Conservation (phyloP, 2,113 vertebrate species). For the Xyliphius kryptos region DNA sequence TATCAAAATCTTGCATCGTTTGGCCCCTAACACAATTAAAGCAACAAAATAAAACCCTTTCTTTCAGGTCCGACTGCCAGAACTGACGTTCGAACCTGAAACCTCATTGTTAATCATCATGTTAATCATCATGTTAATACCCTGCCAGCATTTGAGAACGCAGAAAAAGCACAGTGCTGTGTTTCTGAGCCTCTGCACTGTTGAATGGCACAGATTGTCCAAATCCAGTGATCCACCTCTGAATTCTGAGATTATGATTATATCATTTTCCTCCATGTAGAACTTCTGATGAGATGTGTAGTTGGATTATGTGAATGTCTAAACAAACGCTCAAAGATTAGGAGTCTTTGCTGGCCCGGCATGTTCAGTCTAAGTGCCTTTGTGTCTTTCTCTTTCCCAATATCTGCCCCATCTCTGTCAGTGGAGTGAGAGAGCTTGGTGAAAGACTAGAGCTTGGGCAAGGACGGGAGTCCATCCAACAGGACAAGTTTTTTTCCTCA, state of each 20-base stretch:
- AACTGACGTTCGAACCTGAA: too few species aligned
- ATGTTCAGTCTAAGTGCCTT: not conserved
- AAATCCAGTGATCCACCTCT: too few species aligned
- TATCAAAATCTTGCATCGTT: too few species aligned
- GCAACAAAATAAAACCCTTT: too few species aligned
- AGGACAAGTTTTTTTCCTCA: constrained; percentile 45
- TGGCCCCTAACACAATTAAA: too few species aligned
- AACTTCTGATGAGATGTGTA: not conserved
- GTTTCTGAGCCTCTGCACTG: not conserved
- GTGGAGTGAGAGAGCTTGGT: constrained; percentile 35
- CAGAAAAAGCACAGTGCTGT: too few species aligned
- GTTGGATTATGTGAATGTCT: not conserved
- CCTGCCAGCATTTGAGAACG: too few species aligned
- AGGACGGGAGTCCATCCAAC: constrained; percentile 46
- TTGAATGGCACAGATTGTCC: not conserved
- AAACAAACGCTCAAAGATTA: not conserved
- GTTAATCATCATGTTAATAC: too few species aligned
- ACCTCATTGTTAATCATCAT: too few species aligned
- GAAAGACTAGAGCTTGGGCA: constrained; percentile 44
- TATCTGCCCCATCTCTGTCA: constrained; percentile 3
- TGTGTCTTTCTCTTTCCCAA: not conserved
- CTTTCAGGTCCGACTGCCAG: too few species aligned
- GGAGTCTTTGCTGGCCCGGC: not conserved
- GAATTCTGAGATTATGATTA: constrained; percentile 4
- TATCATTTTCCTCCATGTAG: not conserved